phyloP scores from a whole-genome alignment of 2,113 vertebrate species.

The crab-eating macaque (Macaca fascicularis) region T2T-MFA8v1.1 NC_088378.1:99103001-99103500 shows the following conservation, averaged over 20 bases:
- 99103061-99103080: background rate
- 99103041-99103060: background rate
- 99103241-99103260: background rate
- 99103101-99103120: background rate
- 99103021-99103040: background rate
- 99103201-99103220: background rate
- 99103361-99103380: background rate
- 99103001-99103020: background rate
- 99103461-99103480: background rate
- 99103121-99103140: background rate
- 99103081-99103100: background rate
- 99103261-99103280: background rate
- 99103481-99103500: background rate
- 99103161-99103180: background rate
- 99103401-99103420: background rate
- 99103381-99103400: background rate
- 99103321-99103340: background rate
- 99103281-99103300: background rate
- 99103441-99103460: background rate
- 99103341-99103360: background rate
- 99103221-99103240: background rate
- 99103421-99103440: background rate
- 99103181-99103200: background rate
- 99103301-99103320: background rate
- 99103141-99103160: background rate